A percentile compares a stretch with the other conserved stretches of the same genome.
phyloP scores from a whole-genome alignment of 2,797 vertebrate genomes.

The Jordanella pulchra region DNA sequence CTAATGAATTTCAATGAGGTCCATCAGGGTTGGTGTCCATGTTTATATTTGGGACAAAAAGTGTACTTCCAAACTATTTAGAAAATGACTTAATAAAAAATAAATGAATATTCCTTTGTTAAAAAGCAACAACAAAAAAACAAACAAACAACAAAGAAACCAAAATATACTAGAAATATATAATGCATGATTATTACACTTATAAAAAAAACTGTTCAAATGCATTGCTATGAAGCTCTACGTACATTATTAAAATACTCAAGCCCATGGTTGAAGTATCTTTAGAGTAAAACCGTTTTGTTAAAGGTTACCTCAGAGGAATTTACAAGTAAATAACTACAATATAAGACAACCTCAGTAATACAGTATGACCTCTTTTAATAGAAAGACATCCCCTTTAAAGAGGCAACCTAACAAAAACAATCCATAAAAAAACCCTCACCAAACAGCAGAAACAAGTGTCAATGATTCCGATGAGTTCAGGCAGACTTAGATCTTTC shows the following conservation, averaged over 20 bases:
- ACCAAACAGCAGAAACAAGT: constrained; percentile 98
- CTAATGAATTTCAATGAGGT: background rate
- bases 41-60: too few relatives aligned
- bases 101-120: too few relatives aligned
- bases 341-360: background rate
- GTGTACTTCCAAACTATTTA: background rate
- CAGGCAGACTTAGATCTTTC: constrained; percentile 92
- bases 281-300: background rate
- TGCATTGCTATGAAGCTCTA: background rate
- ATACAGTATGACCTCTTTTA: background rate
- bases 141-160: background rate
- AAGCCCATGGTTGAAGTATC: background rate
- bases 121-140: background rate
- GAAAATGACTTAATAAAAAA: too few relatives aligned
- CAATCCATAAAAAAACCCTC: constrained; percentile 11
- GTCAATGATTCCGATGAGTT: constrained; percentile 97
- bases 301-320: background rate
- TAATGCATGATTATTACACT: background rate
- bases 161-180: background rate
- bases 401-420: background rate
- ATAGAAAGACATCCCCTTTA: background rate
- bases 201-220: background rate
- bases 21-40: too few relatives aligned
- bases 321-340: background rate
- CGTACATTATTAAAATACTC: background rate